These are phyloP conservation scores for Xenops minutus DNA, from an alignment of 2,797 vertebrate genomes.

Conservation along the genomic window DNA sequence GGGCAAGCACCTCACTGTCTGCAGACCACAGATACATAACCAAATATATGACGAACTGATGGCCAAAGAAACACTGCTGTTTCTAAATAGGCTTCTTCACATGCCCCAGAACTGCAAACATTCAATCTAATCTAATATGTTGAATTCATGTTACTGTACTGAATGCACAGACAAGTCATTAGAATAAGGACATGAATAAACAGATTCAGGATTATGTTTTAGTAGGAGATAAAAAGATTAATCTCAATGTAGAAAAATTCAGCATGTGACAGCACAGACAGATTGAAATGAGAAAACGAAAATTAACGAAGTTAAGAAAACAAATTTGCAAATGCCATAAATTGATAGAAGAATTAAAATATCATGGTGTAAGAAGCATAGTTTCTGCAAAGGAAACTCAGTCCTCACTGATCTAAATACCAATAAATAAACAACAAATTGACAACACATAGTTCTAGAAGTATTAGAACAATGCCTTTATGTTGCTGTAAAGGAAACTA, in stretches of 20 bases:
- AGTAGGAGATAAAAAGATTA: background rate
- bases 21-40: background rate
- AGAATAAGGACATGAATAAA: background rate
- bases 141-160: background rate
- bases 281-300: background rate
- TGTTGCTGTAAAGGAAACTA: background rate
- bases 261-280: background rate
- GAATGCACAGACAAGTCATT: background rate
- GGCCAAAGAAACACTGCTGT: background rate
- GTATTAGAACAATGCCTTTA: background rate
- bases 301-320: background rate
- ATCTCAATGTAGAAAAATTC: background rate
- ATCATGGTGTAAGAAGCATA: background rate
- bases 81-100: background rate
- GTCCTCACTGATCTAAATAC: background rate
- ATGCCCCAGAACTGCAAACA: background rate
- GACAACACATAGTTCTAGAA: background rate
- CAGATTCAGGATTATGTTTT: background rate
- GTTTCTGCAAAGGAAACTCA: background rate
- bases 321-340: background rate
- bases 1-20: background rate
- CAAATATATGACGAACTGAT: background rate
- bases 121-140: background rate
- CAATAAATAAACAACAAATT: background rate
- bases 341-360: background rate